phyloP scores from a whole-genome alignment of 2,113 vertebrate species.

The Sinocyclocheilus anshuiensis region DNA sequence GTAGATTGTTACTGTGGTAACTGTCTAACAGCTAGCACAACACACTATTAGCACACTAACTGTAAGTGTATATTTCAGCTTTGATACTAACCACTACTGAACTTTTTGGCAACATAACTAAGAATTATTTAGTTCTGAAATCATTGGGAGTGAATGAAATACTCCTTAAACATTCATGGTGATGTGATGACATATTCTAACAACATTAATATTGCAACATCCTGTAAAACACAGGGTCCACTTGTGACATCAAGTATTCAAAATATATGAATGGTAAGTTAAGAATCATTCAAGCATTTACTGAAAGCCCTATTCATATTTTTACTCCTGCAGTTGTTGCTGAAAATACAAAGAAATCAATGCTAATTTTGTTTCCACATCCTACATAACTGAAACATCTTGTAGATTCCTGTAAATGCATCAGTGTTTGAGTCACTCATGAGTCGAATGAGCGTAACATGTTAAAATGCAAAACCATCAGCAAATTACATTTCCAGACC shows the following conservation, averaged over 20 bases:
- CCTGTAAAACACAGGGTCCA: background rate
- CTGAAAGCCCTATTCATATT: background rate
- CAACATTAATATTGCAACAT: background rate
- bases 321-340: background rate
- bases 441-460: background rate
- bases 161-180: background rate
- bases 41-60: background rate
- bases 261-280: background rate
- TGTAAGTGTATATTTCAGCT: background rate
- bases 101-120: background rate
- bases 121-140: background rate
- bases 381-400: background rate
- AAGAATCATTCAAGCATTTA: background rate
- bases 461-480: background rate
- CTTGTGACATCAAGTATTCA: background rate
- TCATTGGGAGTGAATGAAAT: background rate
- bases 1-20: background rate
- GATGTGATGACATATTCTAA: background rate
- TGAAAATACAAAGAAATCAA: slow-evolving; percentile 9
- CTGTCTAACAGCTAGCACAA: background rate
- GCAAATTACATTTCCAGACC: background rate
- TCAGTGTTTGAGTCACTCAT: slow-evolving; percentile 8
- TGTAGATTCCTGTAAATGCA: slow-evolving; percentile 22
- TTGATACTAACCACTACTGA: background rate
- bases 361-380: slow-evolving; percentile 15